These are phyloP conservation scores for Caenorhabditis virilis DNA, from an alignment of 2,888 invertebrate genomes.

Conservation along the genomic window DNA sequence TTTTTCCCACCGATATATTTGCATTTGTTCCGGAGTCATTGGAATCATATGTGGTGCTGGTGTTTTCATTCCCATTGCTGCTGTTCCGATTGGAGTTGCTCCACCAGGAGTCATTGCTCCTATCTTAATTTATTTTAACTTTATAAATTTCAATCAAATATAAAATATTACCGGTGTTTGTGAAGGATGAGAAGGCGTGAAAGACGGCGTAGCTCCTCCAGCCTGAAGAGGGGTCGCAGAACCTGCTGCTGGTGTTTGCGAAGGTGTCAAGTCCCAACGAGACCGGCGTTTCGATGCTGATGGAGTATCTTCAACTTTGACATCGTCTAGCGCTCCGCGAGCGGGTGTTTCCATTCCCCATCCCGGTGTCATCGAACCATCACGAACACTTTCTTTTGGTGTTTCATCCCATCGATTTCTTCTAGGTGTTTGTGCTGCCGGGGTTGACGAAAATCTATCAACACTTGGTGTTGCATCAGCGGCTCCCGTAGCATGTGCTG, in stretches of 20 bases:
- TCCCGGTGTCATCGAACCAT: slow-evolving; percentile 79
- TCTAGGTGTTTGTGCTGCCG: slow-evolving; percentile 74
- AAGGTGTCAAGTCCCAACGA: slow-evolving; percentile 97
- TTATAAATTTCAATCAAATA: not conserved
- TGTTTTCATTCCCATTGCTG: slow-evolving; percentile 98
- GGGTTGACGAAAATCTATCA: slow-evolving; percentile 95
- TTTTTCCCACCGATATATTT: slow-evolving; percentile 71
- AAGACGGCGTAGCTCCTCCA: slow-evolving; percentile 69
- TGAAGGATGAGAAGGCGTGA: slow-evolving; percentile 55
- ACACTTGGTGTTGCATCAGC: slow-evolving; percentile 74
- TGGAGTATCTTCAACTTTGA: slow-evolving; percentile 79
- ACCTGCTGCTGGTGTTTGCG: slow-evolving; percentile 70
- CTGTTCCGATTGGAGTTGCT: slow-evolving; percentile 74
- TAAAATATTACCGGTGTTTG: slow-evolving; percentile 28
- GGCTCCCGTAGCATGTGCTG: slow-evolving; percentile 73
- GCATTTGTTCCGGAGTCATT: slow-evolving; percentile 98
- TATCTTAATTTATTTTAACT: slow-evolving; percentile 8
- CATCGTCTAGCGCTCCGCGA: slow-evolving; percentile 70
- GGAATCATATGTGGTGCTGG: slow-evolving; percentile 88
- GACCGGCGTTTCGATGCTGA: slow-evolving; percentile 92
- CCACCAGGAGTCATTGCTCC: slow-evolving; percentile 70
- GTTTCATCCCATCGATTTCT: slow-evolving; percentile 99
- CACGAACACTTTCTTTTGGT: slow-evolving; percentile 78
- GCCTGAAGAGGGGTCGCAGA: slow-evolving; percentile 38
- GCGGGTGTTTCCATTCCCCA: slow-evolving; percentile 97